phyloP scores from a whole-genome alignment of 2,113 vertebrate species.

The Dermatemys mawii region DNA sequence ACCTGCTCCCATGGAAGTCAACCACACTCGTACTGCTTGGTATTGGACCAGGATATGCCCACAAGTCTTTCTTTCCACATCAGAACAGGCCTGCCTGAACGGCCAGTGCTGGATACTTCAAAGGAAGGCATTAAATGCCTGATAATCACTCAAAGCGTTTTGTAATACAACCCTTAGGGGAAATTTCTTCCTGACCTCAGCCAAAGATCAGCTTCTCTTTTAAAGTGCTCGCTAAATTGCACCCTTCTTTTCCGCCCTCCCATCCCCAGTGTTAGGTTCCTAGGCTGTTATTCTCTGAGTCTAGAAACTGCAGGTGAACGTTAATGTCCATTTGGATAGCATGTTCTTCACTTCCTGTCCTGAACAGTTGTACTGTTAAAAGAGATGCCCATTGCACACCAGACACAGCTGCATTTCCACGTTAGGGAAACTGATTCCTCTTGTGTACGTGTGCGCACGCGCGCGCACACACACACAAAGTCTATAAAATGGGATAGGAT shows the following conservation, averaged over 20 bases:
- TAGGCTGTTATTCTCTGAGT: no score
- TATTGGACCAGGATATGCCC: not conserved
- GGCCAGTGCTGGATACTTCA: accelerated
- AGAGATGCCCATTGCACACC: not conserved
- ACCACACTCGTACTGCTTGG: not conserved
- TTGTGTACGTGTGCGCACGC: not conserved
- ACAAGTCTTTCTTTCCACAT: not conserved
- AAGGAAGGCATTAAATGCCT: accelerated
- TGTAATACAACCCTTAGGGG: not conserved
- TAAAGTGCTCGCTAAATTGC: not conserved
- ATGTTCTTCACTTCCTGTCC: not conserved
- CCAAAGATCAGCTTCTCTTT: not conserved
- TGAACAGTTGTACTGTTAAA: not conserved
- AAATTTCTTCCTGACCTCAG: not conserved
- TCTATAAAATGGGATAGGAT: slow-evolving; percentile 12
- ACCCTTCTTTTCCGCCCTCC: not conserved
- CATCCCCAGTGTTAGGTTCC: not conserved
- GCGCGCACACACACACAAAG: not conserved
- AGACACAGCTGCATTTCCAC: not conserved
- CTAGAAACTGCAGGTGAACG: no score
- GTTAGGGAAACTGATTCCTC: not conserved
- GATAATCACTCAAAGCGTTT: not conserved
- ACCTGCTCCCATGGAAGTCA: not conserved
- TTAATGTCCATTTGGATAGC: not conserved
- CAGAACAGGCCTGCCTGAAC: not conserved